Evolutionary conservation across 2,888 invertebrate genomes (phyloP).

Genomic region (Epinotia demarniana): DNA sequence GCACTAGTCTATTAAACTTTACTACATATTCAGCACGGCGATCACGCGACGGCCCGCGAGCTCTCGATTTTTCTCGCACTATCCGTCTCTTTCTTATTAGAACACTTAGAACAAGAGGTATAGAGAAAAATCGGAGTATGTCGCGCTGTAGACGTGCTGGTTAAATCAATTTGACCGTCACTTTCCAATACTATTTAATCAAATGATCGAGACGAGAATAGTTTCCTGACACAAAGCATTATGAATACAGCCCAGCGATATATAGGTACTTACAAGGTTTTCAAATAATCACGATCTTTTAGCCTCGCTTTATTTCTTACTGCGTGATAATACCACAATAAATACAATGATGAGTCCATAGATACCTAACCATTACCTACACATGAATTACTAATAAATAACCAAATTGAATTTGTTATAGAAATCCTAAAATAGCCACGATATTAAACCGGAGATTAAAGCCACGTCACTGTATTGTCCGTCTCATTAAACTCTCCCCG

Average conservation of each 20-base stretch:
- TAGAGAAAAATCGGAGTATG: too few relatives aligned
- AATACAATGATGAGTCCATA: background rate
- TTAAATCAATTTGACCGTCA: background rate
- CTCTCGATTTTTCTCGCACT: too few relatives aligned
- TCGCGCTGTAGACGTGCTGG: background rate
- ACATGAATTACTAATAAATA: conserved; percentile 12
- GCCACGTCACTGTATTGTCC: conserved; percentile 19
- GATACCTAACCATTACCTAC: background rate
- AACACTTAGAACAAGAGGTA: too few relatives aligned
- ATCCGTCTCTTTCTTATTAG: too few relatives aligned
- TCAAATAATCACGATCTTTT: background rate
- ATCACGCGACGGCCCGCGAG: too few relatives aligned
- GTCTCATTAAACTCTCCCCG: conserved; percentile 24
- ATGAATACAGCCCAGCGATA: background rate
- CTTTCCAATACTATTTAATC: background rate
- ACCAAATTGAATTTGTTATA: conserved; percentile 7
- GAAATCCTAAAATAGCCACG: conserved; percentile 21
- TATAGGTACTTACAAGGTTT: too few relatives aligned
- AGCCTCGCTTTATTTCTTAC: background rate
- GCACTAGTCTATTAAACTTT: background rate
- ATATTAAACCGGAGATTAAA: conserved; percentile 24
- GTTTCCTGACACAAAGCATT: too few relatives aligned
- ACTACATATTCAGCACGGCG: too few relatives aligned
- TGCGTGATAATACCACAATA: too few relatives aligned
- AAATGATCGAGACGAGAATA: background rate